These are phyloP conservation scores for Apocrypta bakeri DNA, from an alignment of 1,140 invertebrate species.

Conservation along the genomic window DNA sequence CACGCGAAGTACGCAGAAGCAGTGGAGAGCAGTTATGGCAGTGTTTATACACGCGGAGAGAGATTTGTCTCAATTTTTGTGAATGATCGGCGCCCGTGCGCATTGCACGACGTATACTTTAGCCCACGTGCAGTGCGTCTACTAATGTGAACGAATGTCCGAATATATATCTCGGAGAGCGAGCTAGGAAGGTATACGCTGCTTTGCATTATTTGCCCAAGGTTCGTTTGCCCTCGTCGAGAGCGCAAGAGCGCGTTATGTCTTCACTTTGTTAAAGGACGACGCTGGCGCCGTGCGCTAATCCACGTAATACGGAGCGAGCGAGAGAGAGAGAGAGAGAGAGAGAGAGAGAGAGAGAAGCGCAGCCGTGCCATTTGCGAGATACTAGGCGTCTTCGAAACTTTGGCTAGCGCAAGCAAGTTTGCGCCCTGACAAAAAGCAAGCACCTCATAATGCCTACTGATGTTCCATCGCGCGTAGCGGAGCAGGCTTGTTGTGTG, in stretches of 20 bases:
- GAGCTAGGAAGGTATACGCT: conserved; percentile 53
- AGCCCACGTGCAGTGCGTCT: background rate
- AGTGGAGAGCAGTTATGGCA: no score
- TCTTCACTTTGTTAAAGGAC: conserved; percentile 46
- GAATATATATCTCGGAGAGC: conserved; percentile 65
- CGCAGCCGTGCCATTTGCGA: conserved; percentile 46
- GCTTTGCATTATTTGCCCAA: conserved; percentile 72
- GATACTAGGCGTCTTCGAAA: conserved; percentile 48
- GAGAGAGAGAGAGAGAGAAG: no score
- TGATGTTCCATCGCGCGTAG: background rate
- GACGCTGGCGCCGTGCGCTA: conserved; percentile 19
- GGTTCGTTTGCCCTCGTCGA: conserved; percentile 62
- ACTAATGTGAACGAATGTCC: conserved; percentile 71
- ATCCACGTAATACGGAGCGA: conserved; percentile 35
- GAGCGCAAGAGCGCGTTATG: conserved; percentile 46
- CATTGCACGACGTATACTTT: no score
- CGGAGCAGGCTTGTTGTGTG: background rate
- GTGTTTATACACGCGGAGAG: background rate
- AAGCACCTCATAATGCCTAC: conserved; percentile 28
- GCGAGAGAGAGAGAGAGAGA: background rate
- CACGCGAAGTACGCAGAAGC: no score
- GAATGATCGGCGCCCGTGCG: background rate
- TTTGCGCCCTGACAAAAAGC: conserved; percentile 29
- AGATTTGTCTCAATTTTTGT: conserved; percentile 45
- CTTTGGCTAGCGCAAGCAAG: background rate